Evolutionary conservation across 1,140 invertebrate species (phyloP).

Genomic region (Episyrphus balteatus): DNA sequence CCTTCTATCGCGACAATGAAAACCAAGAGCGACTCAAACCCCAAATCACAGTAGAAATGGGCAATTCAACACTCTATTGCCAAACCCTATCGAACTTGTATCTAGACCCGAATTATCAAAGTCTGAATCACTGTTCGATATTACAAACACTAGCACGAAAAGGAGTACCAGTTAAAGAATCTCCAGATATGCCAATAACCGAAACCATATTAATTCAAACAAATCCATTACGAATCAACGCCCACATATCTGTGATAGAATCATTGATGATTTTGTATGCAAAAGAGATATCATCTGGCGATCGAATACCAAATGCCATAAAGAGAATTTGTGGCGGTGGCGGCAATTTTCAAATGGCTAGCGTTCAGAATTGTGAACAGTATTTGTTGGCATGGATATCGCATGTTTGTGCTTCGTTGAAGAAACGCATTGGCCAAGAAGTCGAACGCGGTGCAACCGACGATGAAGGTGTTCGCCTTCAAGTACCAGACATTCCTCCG

Average conservation of each 20-base stretch:
- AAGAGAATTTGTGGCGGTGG: conserved; percentile 48
- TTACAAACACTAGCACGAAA: conserved; percentile 84
- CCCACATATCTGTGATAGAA: conserved; percentile 95
- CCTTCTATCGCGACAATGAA: conserved; percentile 92
- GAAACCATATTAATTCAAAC: conserved; percentile 94
- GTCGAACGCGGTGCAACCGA: conserved; percentile 27
- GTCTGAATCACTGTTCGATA: conserved; percentile 88
- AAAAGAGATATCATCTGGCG: conserved; percentile 82
- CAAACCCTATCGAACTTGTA: conserved; percentile 92
- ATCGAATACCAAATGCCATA: conserved; percentile 77
- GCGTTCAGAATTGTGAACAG: conserved; percentile 67
- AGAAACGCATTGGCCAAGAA: conserved; percentile 46
- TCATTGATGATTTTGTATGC: conserved; percentile 92
- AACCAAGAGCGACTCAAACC: conserved; percentile 90
- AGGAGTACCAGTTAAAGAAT: conserved; percentile 77
- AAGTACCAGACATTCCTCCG: conserved; percentile 33
- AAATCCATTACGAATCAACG: conserved; percentile 85
- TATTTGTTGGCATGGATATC: conserved; percentile 86
- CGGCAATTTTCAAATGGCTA: conserved; percentile 36
- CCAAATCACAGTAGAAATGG: conserved; percentile 79
- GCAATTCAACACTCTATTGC: conserved; percentile 93
- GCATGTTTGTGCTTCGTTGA: conserved; percentile 68
- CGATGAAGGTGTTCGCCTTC: conserved; percentile 30
- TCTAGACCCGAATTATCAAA: conserved; percentile 90
- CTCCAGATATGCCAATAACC: conserved; percentile 76